Base-by-base conservation (phyloP, 2,113 vertebrate genomes). In the Hypanus sabinus region DNA sequence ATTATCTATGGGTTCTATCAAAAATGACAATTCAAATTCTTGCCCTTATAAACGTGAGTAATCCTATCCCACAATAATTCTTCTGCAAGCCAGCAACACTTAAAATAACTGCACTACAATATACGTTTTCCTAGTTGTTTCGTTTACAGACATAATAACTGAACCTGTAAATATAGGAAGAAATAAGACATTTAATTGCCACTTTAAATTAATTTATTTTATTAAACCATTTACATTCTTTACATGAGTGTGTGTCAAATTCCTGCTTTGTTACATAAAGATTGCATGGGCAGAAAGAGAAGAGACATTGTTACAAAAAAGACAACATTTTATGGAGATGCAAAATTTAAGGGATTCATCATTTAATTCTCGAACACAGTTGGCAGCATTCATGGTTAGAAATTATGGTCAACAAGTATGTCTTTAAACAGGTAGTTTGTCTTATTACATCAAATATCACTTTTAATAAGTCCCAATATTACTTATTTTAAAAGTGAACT, bases 291-390 rank as follows among this genome's bases (percentile, higher is more conserved):
- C 65, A 71, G 30, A 36, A 71, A 70, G 22, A 71, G 33, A 11
- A 30, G 11, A 30, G 11, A 22, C 36, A 73, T 93, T 93, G 38
- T 55, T 75, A 75, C 38, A 73, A 93, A 70, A 38, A 3, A 57
- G 87, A 38, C 88, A 92, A 73, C 46, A 71, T 73, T 27, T 71
- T 38, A 22, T 46, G 71, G 70, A 55, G 70, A 73, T 93, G 68
- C 70, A 93, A 93, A 93, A 46, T 93, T 93, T 73, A 65, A 75
- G 11, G 91, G 70, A 71, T 93, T 73, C 73, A 93, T 93, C 30
- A 38, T 75, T 73, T 46, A 93, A 75, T 46, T 22, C 38, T 93
- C 10, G 9, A 71, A 65, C 57, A 88, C 62, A 88, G 55, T 88
- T 62, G 57, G 83, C 55, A 88, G 60, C 83, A 60, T 60, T 88